Conservation (phyloP, 1,140 invertebrate genomes). For the Sitobion miscanthi region DNA sequence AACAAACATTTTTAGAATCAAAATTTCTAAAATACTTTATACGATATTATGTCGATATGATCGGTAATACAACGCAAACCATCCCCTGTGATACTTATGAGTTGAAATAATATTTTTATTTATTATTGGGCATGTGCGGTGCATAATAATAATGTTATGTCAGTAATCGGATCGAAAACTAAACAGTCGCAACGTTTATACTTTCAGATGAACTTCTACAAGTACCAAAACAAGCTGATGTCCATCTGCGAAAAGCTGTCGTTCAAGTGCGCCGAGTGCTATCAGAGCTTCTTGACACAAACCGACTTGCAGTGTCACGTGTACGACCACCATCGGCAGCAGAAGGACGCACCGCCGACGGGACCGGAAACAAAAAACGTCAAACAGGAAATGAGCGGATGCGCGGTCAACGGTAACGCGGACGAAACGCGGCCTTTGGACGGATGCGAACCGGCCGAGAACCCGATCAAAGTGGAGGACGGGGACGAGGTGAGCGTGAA, state of each 20-base stretch:
- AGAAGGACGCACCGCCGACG: background rate
- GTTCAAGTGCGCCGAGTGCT: constrained; percentile 42
- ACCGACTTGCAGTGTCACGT: constrained; percentile 40
- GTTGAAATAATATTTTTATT: no score
- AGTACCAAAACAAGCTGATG: constrained; percentile 48
- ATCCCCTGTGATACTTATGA: no score
- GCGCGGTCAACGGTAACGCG: constrained; percentile 57
- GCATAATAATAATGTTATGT: background rate
- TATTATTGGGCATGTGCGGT: no score
- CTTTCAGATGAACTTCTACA: constrained; percentile 52
- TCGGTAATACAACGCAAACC: no score
- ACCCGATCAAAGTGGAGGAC: background rate
- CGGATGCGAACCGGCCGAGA: background rate
- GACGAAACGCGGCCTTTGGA: background rate
- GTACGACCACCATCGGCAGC: constrained; percentile 39
- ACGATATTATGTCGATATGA: no score
- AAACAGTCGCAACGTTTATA: background rate
- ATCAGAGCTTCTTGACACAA: constrained; percentile 34
- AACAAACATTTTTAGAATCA: no score
- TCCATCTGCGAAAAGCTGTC: constrained; percentile 34
- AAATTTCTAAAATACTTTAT: no score
- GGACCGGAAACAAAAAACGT: background rate
- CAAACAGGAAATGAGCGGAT: constrained; percentile 55
- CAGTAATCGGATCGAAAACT: background rate
- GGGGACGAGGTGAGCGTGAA: constrained; percentile 33